Conservation (phyloP, 2,888 invertebrate species). For the Chymomyza amoena region DNA sequence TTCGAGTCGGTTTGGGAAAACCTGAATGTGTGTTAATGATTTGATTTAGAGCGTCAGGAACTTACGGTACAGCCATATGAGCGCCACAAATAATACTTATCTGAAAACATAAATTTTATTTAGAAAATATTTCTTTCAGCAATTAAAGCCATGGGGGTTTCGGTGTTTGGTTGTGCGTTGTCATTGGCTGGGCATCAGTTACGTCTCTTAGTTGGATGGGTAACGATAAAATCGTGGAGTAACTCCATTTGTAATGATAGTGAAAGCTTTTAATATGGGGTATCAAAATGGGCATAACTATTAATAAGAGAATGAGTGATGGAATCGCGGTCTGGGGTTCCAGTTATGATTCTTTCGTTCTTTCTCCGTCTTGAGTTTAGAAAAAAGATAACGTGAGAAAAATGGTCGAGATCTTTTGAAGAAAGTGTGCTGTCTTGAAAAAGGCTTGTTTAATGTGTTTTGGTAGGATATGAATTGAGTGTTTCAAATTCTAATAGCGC, state of each 20-base stretch:
- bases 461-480: too few species aligned
- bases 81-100: neutral
- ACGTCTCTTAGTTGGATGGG: neutral
- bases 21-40: conserved; percentile 50
- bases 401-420: too few species aligned
- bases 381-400: too few species aligned
- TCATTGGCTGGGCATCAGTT: neutral
- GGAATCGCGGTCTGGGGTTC: too few species aligned
- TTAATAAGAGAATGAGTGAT: too few species aligned
- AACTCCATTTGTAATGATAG: neutral
- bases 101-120: neutral
- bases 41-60: conserved; percentile 44
- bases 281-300: neutral
- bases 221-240: neutral
- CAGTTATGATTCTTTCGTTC: too few species aligned
- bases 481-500: too few species aligned
- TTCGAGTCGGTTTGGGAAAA: conserved; percentile 6
- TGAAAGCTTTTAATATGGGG: neutral
- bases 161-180: neutral
- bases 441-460: too few species aligned
- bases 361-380: too few species aligned
- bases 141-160: neutral
- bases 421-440: too few species aligned
- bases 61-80: conserved; percentile 29
- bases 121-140: neutral